Percentiles rank a stretch among this genome's conserved stretches.
These are phyloP conservation scores for Aelia acuminata DNA, from an alignment of 2,888 invertebrate species.

Conservation along the genomic window DNA sequence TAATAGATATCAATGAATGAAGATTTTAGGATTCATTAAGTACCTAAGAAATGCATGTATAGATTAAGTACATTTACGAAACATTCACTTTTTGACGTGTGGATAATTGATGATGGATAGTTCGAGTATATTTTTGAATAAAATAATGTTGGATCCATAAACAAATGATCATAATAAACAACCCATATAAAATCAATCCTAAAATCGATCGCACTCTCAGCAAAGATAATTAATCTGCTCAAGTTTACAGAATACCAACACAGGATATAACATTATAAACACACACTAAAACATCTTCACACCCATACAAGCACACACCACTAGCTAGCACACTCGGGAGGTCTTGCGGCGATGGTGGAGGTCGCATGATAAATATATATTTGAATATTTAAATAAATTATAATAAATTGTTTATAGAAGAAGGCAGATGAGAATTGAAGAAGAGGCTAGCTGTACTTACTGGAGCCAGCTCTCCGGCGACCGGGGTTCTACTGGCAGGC, in stretches of 20 bases:
- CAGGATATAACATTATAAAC: background rate
- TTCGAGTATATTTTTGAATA: background rate
- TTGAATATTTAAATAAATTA: background rate
- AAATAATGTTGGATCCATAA: background rate
- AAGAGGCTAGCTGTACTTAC: constrained; percentile 43
- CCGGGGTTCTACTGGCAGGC: constrained; percentile 34
- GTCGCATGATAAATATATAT: background rate
- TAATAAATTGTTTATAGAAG: constrained; percentile 14
- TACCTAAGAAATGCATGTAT: too few relatives aligned
- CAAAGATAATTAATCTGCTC: background rate
- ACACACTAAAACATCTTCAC: constrained; percentile 1
- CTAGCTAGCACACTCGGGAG: background rate
- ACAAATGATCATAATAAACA: background rate
- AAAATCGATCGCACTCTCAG: background rate
- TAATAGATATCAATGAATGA: too few relatives aligned
- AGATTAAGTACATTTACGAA: too few relatives aligned
- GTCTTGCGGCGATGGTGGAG: constrained; percentile 44
- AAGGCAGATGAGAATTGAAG: constrained; percentile 25
- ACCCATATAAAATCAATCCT: background rate
- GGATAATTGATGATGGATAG: too few relatives aligned
- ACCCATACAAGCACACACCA: constrained; percentile 18
- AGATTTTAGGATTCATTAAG: too few relatives aligned
- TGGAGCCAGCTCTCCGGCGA: constrained; percentile 28
- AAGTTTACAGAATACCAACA: background rate
- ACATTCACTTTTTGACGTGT: too few relatives aligned